Percentiles rank a stretch among this genome's conserved stretches.
phyloP scores from a whole-genome alignment of 2,113 vertebrate genomes.

The Elephantulus edwardii region DNA sequence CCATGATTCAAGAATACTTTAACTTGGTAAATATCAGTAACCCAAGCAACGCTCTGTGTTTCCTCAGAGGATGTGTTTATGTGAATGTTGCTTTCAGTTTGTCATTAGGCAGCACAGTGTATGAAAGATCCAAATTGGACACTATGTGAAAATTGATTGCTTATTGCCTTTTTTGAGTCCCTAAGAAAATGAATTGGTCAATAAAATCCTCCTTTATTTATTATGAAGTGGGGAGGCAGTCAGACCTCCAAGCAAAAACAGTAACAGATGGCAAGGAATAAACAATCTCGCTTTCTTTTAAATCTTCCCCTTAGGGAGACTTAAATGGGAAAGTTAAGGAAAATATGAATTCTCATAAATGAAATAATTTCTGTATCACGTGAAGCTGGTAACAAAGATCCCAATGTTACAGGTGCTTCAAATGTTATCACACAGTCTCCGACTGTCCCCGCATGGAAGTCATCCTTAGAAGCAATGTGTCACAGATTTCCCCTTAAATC shows the following conservation, averaged over 20 bases:
- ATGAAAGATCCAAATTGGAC: slow-evolving; percentile 10
- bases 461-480: background rate
- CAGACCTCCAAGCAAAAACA: background rate
- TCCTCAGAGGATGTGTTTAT: background rate
- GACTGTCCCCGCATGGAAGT: background rate
- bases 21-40: background rate
- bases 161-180: slow-evolving; percentile 48
- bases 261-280: background rate
- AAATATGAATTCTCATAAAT: background rate
- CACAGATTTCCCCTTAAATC: slow-evolving; percentile 5
- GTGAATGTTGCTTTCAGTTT: background rate
- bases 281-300: background rate
- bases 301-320: background rate
- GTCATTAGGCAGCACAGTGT: slow-evolving; percentile 13
- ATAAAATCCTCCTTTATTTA: slow-evolving; percentile 45
- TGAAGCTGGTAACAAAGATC: background rate
- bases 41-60: background rate
- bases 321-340: background rate
- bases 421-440: background rate
- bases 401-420: background rate
- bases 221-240: background rate
- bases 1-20: background rate
- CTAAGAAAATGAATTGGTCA: slow-evolving; percentile 64
- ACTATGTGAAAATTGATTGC: slow-evolving; percentile 45
- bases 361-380: background rate